Conservation (phyloP, 2,888 invertebrate species). For the Morpho deidamia region DNA sequence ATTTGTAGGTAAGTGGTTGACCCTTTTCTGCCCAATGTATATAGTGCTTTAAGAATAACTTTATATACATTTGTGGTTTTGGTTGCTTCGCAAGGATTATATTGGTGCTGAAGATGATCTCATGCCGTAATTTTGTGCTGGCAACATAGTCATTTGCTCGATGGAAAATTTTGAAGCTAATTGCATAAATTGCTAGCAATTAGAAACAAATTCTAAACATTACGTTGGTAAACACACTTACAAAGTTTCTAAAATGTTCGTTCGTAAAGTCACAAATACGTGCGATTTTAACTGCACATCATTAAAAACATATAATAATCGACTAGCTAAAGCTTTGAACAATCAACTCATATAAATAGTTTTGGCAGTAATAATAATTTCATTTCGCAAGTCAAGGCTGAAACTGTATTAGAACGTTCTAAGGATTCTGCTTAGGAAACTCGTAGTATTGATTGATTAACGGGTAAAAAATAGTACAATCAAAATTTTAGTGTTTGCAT, state of each 20-base stretch:
- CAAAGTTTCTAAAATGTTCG: too few species aligned
- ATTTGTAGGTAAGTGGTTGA: too few species aligned
- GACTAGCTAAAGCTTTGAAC: background rate
- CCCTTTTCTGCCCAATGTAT: too few species aligned
- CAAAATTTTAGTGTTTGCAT: too few species aligned
- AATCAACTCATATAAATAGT: too few species aligned
- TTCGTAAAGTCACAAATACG: too few species aligned
- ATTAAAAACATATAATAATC: background rate
- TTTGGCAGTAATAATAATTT: background rate
- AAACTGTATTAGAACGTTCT: too few species aligned
- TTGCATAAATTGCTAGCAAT: slow-evolving; percentile 5
- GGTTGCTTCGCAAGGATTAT: background rate
- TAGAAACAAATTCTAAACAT: background rate
- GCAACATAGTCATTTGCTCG: background rate
- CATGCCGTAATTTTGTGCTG: background rate
- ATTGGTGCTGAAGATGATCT: slow-evolving; percentile 6
- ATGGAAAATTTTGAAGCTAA: background rate
- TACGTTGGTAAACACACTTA: background rate
- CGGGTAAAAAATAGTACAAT: too few species aligned
- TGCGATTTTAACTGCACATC: background rate
- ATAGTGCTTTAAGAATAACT: background rate
- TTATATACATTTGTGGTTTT: background rate
- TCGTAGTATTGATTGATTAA: too few species aligned
- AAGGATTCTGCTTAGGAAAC: too few species aligned
- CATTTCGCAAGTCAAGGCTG: background rate